Base-by-base conservation (phyloP, 1,140 invertebrate genomes). In the Drosophila takahashii region DNA sequence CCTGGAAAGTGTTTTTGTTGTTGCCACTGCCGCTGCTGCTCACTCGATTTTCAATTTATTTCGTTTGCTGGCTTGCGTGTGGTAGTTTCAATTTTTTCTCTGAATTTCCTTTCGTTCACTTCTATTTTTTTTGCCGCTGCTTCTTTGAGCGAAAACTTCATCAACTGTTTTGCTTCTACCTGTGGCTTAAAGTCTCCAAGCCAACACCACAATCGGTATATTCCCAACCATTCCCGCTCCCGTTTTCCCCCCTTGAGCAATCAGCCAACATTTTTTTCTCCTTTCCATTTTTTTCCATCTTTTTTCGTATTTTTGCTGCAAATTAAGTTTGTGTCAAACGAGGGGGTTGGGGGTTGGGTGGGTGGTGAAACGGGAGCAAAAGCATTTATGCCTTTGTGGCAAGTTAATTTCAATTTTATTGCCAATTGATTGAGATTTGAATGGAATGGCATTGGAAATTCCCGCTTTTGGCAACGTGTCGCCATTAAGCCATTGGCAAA, bases 391-490 rank as follows among this genome's bases (percentile, higher is more conserved):
- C 70, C 84, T 87, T 87, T 89, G 83, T 87, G 76, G 65, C 77
- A 83, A 87, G 83, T 87, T 87, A 87, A 87, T 87, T 87, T 89
- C 84, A 77, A 87, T 87, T 87, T 87, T 87, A 87, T 87, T 87
- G 83, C 58, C 83, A 87, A 76, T 86, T 79, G 79, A 89, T 87
- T 87, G 83, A 76, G 84, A 87, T 87, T 87, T 89, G 79, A 87
- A 89, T 87, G 75, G 83, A 78, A 74, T 32, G 59, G 29, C 29
- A 9, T 1, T 32, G 29, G 44, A 47, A 66, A 50, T 10, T 4
- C 37, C 59, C 36, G 44, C 56, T 58, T 32, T 58, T 86, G 42
- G 59, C 57, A 50, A 58, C 61, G 54, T 79, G 79, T 65, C 50
- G 69, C 64, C 75, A 87, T 78, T 86, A 81, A 86, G 60, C 83